Evolutionary conservation across 2,888 invertebrate genomes (phyloP).

Genomic region (Nomada ruficornis): DNA sequence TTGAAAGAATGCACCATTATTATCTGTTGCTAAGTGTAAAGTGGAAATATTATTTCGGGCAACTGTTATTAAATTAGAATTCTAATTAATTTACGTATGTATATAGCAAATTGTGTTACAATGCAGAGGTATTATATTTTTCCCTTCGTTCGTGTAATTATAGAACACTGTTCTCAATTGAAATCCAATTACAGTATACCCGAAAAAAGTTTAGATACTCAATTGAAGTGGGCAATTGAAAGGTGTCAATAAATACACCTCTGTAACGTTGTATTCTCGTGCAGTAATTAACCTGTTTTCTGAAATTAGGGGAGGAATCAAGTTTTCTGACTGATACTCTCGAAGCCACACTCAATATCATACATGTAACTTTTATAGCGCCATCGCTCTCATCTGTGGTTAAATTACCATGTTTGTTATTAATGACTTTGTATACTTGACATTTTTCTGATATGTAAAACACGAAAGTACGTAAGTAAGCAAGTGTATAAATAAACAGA

Average conservation of each 20-base stretch:
- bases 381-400: too few relatives aligned
- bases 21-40: neutral
- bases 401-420: neutral
- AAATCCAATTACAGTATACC: too few relatives aligned
- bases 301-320: neutral
- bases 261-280: neutral
- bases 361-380: neutral
- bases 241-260: neutral
- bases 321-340: neutral
- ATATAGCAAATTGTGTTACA: neutral
- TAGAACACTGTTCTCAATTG: too few relatives aligned
- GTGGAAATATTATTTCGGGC: neutral
- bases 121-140: neutral
- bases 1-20: neutral
- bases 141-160: too few relatives aligned
- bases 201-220: neutral
- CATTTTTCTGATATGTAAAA: neutral
- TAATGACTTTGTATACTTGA: neutral
- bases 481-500: too few relatives aligned
- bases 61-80: neutral
- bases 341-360: neutral
- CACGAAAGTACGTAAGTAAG: too few relatives aligned
- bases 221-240: neutral
- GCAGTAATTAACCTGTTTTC: constrained; percentile 8
- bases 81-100: neutral